Evolutionary conservation across 2,888 invertebrate genomes (phyloP).

Genomic region (Drepanosiphum platanoidis): DNA sequence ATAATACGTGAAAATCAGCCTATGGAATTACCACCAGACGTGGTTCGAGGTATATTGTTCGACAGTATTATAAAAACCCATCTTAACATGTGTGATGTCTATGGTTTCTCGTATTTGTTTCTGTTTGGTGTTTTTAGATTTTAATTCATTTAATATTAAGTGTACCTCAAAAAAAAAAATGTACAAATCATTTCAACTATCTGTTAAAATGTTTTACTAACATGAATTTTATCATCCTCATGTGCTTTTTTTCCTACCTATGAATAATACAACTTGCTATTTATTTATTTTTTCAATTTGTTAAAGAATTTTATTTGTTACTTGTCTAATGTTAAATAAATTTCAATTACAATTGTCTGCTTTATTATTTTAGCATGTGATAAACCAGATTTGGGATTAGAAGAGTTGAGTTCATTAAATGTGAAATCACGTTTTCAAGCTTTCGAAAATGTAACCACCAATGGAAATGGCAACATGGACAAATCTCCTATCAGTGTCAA

Average conservation of each 20-base stretch:
- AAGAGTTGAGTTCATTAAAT: conserved; percentile 82
- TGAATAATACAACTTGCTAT: conserved; percentile 1
- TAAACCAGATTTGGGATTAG: conserved; percentile 85
- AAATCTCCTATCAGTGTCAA: conserved; percentile 72
- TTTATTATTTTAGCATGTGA: conserved; percentile 75
- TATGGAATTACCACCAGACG: conserved; percentile 88
- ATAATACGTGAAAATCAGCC: conserved; percentile 94
- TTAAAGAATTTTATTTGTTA: not conserved
- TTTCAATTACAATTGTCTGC: conserved; percentile 16
- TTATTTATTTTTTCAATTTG: conserved; percentile 3
- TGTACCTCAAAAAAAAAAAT: not conserved
- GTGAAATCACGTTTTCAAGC: conserved; percentile 87
- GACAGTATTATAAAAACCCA: conserved; percentile 39
- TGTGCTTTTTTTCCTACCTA: conserved; percentile 19
- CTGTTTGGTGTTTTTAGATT: conserved; percentile 53
- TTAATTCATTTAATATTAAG: conserved; percentile 33
- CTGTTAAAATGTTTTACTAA: conserved; percentile 29
- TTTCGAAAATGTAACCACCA: conserved; percentile 75
- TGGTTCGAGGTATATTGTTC: conserved; percentile 80
- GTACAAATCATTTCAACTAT: not conserved
- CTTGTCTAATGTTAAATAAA: not conserved
- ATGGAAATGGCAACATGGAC: conserved; percentile 68
- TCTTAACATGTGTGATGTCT: conserved; percentile 30
- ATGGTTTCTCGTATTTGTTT: conserved; percentile 44
- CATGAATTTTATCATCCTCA: not conserved